Evolutionary conservation across 2,888 invertebrate genomes (phyloP).

Genomic region (Drosophila nr. perissopoda): DNA sequence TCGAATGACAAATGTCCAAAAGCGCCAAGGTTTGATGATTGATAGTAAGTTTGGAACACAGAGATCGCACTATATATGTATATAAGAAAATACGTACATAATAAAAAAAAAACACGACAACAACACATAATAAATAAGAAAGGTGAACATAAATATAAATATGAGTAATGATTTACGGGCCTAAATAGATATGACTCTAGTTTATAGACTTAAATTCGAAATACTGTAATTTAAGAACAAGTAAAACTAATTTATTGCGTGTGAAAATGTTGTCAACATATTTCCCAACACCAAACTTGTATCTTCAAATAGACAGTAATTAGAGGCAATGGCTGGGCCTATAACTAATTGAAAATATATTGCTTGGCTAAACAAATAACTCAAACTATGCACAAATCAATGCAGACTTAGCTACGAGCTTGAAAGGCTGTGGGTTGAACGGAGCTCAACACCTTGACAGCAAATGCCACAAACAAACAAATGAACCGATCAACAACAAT

Average conservation of each 20-base stretch:
- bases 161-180: neutral
- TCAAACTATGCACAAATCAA: constrained; percentile 54
- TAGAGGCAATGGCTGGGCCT: constrained; percentile 9
- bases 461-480: constrained; percentile 73
- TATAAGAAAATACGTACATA: constrained; percentile 28
- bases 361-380: constrained; percentile 49
- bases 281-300: constrained; percentile 5
- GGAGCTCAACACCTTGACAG: constrained; percentile 72
- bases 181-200: constrained; percentile 7
- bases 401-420: constrained; percentile 37
- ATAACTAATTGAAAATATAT: constrained; percentile 60
- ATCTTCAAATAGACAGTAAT: constrained; percentile 16
- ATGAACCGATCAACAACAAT: constrained; percentile 57
- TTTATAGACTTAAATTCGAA: constrained; percentile 4
- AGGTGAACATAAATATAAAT: constrained; percentile 11
- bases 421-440: constrained; percentile 18
- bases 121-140: constrained; percentile 42
- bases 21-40: constrained; percentile 53
- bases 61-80: constrained; percentile 29
- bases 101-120: constrained; percentile 42
- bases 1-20: constrained; percentile 30
- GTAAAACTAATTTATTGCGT: constrained; percentile 21
- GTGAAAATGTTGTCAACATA: constrained; percentile 1
- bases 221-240: neutral
- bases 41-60: constrained; percentile 11